phyloP scores from a whole-genome alignment of 2,888 invertebrate genomes.

The Hydraecia micacea region DNA sequence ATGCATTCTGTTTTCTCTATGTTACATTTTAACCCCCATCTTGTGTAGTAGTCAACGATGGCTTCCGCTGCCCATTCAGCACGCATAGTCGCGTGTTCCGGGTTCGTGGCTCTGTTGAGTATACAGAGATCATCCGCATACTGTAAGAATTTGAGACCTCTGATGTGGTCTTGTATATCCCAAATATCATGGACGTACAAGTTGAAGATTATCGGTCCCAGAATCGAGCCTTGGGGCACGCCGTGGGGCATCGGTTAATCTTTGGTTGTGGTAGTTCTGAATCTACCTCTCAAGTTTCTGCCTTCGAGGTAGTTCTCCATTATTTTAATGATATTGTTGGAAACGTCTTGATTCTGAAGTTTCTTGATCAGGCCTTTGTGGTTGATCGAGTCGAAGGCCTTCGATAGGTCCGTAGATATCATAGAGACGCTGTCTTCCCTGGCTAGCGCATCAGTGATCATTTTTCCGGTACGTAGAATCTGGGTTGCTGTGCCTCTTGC shows the following conservation, averaged over 20 bases:
- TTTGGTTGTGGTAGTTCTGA: too few species aligned
- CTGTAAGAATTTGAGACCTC: slow-evolving; percentile 28
- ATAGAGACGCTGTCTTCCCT: too few species aligned
- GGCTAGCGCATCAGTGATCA: slow-evolving; percentile 19
- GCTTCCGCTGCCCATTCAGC: slow-evolving; percentile 14
- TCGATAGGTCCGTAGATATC: too few species aligned
- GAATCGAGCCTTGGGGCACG: not conserved
- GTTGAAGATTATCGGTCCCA: not conserved
- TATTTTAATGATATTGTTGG: too few species aligned
- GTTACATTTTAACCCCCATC: slow-evolving; percentile 28
- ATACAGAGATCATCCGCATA: slow-evolving; percentile 36
- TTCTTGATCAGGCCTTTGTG: not conserved
- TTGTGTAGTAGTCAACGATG: slow-evolving; percentile 23
- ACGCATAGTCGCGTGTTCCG: too few species aligned
- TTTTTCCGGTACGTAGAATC: slow-evolving; percentile 1
- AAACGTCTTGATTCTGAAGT: too few species aligned
- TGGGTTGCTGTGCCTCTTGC: slow-evolving; percentile 19
- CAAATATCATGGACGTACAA: slow-evolving; percentile 5
- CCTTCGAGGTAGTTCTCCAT: too few species aligned
- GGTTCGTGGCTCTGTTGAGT: slow-evolving; percentile 16
- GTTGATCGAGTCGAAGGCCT: too few species aligned
- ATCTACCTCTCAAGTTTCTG: too few species aligned
- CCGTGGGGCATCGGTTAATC: not conserved
- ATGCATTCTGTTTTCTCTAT: slow-evolving; percentile 28
- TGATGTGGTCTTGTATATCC: slow-evolving; percentile 27